These are phyloP conservation scores for Sclerurus mexicanus DNA, from an alignment of 2,113 vertebrate genomes.

Conservation along the genomic window DNA sequence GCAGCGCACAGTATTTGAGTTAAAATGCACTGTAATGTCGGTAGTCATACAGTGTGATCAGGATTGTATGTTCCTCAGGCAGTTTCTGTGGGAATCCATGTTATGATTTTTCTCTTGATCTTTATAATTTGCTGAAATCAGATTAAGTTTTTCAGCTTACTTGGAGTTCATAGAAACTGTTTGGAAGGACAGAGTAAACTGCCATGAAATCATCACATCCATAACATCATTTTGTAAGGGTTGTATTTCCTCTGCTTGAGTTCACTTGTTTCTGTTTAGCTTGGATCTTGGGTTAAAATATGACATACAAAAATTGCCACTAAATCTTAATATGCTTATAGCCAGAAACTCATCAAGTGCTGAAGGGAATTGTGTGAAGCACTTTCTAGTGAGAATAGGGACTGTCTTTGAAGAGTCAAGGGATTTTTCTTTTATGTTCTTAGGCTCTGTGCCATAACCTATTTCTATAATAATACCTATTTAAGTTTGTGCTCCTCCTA, in stretches of 20 bases:
- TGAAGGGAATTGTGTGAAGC: not conserved
- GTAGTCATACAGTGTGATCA: not conserved
- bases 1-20: not conserved
- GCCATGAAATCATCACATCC: not conserved
- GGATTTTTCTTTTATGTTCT: not conserved
- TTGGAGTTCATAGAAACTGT: not conserved
- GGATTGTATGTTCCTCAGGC: not conserved
- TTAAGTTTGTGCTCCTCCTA: not conserved
- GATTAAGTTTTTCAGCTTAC: not conserved
- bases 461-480: not conserved
- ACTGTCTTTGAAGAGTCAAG: not conserved
- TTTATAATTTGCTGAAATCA: not conserved
- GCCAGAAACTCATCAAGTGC: not conserved
- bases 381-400: not conserved
- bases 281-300: not conserved
- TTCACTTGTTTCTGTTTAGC: not conserved
- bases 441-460: not conserved
- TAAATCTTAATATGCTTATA: not conserved
- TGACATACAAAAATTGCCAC: not conserved
- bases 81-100: not conserved
- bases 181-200: not conserved
- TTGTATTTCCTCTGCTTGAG: not conserved
- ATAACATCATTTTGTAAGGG: not conserved
- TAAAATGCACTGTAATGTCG: not conserved
- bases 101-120: not conserved